phyloP scores from a whole-genome alignment of 2,888 invertebrate species.

The Pollenia labialis region DNA sequence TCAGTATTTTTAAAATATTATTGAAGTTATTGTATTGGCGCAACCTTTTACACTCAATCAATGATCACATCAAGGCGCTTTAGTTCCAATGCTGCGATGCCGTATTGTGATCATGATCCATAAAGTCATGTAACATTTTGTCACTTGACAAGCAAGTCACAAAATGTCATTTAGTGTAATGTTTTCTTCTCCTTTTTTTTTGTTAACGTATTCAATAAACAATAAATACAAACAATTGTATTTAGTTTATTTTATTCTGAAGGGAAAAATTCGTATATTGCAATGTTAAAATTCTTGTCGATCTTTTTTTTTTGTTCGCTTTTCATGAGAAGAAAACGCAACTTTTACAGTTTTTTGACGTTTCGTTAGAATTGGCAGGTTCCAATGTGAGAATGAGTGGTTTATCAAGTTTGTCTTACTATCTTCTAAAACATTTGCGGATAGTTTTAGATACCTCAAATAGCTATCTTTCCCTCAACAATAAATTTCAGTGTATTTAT shows the following conservation, averaged over 20 bases:
- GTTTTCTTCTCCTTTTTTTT: conserved; percentile 41
- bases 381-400: background rate
- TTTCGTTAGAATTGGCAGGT: conserved; percentile 46
- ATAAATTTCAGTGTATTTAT: too few species aligned
- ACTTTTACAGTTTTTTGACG: conserved; percentile 40
- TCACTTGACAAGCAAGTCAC: conserved; percentile 74
- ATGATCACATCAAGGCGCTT: conserved; percentile 36
- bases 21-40: conserved; percentile 61
- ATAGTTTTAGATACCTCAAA: too few species aligned
- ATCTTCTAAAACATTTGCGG: too few species aligned
- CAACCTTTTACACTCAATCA: conserved; percentile 72
- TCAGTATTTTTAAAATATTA: conserved; percentile 71
- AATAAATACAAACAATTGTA: background rate
- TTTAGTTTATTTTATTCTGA: conserved; percentile 49
- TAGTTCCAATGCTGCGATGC: conserved; percentile 6
- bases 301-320: conserved; percentile 71
- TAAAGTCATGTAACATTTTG: conserved; percentile 75
- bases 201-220: conserved; percentile 7
- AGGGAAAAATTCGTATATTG: conserved; percentile 61
- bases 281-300: conserved; percentile 28
- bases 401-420: too few species aligned
- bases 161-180: conserved; percentile 72
- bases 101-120: conserved; percentile 63
- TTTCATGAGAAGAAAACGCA: conserved; percentile 55
- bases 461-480: too few species aligned